Percentiles rank a stretch among this genome's conserved stretches.
Conservation (phyloP, 2,113 vertebrate genomes). For the Rattus rattus region DNA sequence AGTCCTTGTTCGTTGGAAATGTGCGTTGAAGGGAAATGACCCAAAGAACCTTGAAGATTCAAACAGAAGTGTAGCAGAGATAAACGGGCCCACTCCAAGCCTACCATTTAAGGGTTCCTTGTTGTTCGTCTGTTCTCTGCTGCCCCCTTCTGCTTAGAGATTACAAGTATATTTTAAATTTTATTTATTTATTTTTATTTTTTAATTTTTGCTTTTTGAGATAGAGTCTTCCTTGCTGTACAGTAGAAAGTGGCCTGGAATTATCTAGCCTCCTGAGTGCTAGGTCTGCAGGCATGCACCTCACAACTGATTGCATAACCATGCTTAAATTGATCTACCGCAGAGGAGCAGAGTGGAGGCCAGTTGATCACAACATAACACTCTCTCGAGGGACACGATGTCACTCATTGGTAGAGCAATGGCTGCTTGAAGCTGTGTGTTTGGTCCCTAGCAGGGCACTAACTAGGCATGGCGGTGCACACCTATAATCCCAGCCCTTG, state of each 20-base stretch:
- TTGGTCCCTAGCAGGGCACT: no score
- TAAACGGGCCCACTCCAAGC: not conserved
- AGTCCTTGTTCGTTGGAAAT: not conserved
- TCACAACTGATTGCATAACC: not conserved
- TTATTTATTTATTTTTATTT: not conserved
- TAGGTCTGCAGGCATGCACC: not conserved
- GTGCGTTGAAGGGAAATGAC: not conserved
- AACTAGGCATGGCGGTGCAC: not conserved
- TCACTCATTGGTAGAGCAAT: not conserved
- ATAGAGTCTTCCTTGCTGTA: not conserved
- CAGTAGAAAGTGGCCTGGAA: not conserved
- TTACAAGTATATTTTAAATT: not conserved
- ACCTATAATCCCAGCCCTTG: not conserved
- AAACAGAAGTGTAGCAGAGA: not conserved
- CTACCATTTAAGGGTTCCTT: rapidly evolving
- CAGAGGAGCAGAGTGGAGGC: not conserved
- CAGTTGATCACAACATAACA: not conserved
- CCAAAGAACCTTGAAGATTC: not conserved
- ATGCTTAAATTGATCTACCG: not conserved
- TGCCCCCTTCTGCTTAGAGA: slow-evolving; percentile 61
- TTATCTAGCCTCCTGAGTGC: not conserved
- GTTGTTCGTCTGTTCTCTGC: slow-evolving; percentile 21
- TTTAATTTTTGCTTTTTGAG: not conserved
- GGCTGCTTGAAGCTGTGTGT: not conserved
- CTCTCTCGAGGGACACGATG: not conserved